Evolutionary conservation across 2,888 invertebrate species (phyloP).

Genomic region (Coelogynopora nodosa): DNA sequence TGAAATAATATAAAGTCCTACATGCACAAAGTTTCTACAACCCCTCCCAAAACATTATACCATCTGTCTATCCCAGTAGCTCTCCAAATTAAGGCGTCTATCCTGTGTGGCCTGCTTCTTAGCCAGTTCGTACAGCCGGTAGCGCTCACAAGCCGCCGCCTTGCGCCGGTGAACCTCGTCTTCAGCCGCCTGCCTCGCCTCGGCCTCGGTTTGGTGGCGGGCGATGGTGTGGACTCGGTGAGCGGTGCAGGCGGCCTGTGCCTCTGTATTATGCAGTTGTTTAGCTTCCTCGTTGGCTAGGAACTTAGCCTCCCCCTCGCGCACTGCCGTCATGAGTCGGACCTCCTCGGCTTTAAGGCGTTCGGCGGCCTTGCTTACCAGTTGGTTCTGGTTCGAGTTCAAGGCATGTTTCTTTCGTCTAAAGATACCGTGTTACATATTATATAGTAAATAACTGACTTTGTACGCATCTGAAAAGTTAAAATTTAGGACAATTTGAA

Average conservation of each 20-base stretch:
- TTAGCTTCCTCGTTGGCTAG: neutral
- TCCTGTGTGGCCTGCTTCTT: neutral
- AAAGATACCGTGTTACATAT: no score
- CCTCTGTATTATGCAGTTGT: neutral
- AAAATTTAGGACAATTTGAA: no score
- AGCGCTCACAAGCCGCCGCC: neutral
- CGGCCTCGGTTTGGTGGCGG: neutral
- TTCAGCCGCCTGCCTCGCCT: neutral
- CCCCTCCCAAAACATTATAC: no score
- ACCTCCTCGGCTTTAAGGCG: neutral
- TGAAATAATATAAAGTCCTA: no score
- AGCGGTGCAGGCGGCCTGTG: neutral
- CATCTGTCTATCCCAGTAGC: neutral
- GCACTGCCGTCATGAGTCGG: neutral
- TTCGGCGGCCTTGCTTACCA: neutral
- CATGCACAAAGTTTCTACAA: no score
- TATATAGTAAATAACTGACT: no score
- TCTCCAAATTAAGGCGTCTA: neutral
- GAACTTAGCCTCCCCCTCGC: neutral
- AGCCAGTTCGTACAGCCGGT: neutral
- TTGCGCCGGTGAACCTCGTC: neutral
- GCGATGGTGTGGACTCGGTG: neutral
- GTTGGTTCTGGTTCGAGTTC: no score
- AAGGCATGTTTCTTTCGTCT: no score
- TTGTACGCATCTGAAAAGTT: no score